Evolutionary conservation across 2,888 invertebrate species (phyloP).

Genomic region (Saturnia japonica): DNA sequence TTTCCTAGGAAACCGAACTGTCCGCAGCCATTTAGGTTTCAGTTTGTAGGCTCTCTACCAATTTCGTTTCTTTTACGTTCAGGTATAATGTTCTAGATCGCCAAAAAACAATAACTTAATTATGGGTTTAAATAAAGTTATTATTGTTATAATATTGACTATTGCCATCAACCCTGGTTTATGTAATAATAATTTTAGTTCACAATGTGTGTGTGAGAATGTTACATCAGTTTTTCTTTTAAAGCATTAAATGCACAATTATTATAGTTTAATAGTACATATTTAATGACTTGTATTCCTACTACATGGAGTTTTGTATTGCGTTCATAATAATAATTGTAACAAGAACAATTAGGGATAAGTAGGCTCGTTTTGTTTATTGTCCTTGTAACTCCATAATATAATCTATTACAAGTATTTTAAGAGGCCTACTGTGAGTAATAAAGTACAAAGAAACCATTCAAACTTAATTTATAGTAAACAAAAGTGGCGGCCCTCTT

Average conservation of each 20-base stretch:
- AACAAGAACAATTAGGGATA: background rate
- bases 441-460: constrained; percentile 19
- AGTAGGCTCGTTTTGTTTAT: background rate
- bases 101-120: no score
- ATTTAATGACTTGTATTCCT: background rate
- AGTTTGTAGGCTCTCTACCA: no score
- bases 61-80: no score
- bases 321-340: background rate
- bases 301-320: background rate
- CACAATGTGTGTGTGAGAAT: background rate
- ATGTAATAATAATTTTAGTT: no score
- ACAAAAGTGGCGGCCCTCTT: constrained; percentile 4
- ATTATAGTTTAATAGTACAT: background rate
- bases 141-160: background rate
- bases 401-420: constrained; percentile 4
- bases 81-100: no score
- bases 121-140: no score
- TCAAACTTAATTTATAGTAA: constrained; percentile 12
- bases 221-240: background rate
- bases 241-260: background rate
- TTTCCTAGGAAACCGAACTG: no score
- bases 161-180: background rate
- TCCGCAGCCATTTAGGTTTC: no score
- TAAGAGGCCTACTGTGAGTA: constrained; percentile 10
- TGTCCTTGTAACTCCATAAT: background rate